Evolutionary conservation across 2,797 vertebrate genomes (phyloP), one percentile per base, ranked within the genome.

Genomic region (Kryptolebias ocellatus): DNA sequence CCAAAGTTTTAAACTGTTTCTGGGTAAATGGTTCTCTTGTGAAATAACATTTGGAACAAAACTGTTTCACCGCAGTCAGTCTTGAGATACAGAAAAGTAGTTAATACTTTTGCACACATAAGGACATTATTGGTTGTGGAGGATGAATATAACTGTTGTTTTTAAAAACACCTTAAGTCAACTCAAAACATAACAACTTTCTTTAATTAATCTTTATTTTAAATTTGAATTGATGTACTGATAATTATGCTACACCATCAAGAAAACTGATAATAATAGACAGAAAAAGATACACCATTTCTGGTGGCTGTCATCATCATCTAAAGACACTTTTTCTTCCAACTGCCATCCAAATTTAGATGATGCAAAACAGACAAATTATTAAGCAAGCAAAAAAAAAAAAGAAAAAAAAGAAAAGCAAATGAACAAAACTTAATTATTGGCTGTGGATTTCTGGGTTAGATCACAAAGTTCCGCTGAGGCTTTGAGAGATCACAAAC

Each of bases 401-500:
- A 60, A 60, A 61, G n/a, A 79, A 75, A 69, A 81, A 20, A 74
- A 65, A 54, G 54, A 64, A 59, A 62, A 70, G 44, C 2, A 37
- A 60, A 66, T 1, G 44, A 34, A 11, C 11, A 5, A 31, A 45
- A 51, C 2, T 62, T 59, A 79, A 72, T 72, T 66, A 80, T 61
- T 67, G 70, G 52, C 69, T 79, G 68, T 72, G 79, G 67, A 56
- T 76, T 62, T 42, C 58, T 73, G 16, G n/a, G 29, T 54, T 50
- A 34, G 8, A 54, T 75, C 67, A 60, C 66, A 31, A 18, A 45
- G 42, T 74, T 39, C 15, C 15, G 49, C 61, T 18, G 64, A 74
- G 51, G 4, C 60, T 68, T 45, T 53, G 27, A 66, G 42, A 67
- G 52, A 53, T 52, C 64, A 62, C 44, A 44, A 15, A 55, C 27